phyloP scores from a whole-genome alignment of 2,888 invertebrate genomes.

The Clusia tigrina region DNA sequence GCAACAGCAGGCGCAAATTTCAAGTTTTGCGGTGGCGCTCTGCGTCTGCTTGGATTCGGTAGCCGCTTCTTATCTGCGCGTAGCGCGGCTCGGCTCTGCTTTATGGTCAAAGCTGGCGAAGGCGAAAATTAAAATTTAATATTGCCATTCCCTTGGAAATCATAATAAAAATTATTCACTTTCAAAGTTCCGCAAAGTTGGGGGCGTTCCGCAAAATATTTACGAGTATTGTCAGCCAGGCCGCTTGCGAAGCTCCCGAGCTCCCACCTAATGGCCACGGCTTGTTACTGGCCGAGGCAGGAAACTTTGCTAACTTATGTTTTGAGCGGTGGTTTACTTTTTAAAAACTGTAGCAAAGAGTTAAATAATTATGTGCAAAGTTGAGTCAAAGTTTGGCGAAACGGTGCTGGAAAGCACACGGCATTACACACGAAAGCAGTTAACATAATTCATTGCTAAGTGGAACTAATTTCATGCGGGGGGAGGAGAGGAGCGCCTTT shows the following conservation, averaged over 20 bases:
- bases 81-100: not conserved
- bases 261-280: not conserved
- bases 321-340: not conserved
- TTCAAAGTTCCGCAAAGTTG: not conserved
- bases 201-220: not conserved
- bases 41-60: not conserved
- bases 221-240: not conserved
- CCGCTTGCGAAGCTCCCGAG: not conserved
- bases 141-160: not conserved
- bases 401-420: not conserved
- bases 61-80: not conserved
- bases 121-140: slow-evolving; percentile 9
- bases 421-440: not conserved
- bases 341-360: not conserved
- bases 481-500: too few relatives aligned
- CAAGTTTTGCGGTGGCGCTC: not conserved
- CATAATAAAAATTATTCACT: slow-evolving; percentile 11
- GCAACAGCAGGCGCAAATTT: not conserved
- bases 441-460: not conserved
- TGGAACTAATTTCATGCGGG: too few relatives aligned
- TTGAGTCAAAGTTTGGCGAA: not conserved
- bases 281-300: not conserved
- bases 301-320: not conserved
- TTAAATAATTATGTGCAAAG: slow-evolving; percentile 6
- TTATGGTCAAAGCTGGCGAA: not conserved